These are phyloP conservation scores for Pluvialis apricaria DNA, from an alignment of 2,113 vertebrate species.

Conservation along the genomic window DNA sequence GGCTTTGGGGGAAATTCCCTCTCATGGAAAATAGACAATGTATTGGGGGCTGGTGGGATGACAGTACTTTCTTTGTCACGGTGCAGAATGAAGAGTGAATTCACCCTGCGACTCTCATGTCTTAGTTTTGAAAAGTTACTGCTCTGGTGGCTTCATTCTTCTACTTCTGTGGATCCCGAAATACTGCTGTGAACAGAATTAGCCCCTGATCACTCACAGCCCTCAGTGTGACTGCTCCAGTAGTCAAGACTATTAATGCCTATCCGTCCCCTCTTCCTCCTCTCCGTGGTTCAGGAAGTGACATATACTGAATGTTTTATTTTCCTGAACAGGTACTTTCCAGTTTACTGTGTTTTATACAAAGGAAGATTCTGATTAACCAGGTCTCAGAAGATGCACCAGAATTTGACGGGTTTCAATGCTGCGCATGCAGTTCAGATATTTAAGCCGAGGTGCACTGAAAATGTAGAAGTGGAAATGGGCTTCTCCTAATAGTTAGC, in stretches of 20 bases:
- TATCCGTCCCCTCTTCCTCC: neutral
- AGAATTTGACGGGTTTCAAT: neutral
- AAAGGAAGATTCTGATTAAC: neutral
- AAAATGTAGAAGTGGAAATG: neutral
- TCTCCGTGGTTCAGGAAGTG: neutral
- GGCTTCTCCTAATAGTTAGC: neutral
- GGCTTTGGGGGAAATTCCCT: neutral
- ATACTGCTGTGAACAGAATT: neutral
- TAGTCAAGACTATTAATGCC: neutral
- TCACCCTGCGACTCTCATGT: neutral
- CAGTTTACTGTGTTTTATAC: neutral
- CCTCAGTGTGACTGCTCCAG: neutral
- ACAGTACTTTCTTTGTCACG: neutral
- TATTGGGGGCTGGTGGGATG: neutral
- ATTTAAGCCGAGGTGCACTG: neutral
- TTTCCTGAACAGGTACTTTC: neutral
- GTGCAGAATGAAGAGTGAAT: neutral
- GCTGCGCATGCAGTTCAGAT: neutral
- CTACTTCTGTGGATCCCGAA: neutral
- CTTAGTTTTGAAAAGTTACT: neutral
- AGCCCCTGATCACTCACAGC: neutral
- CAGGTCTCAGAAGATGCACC: neutral
- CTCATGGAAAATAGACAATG: neutral
- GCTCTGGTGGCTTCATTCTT: neutral
- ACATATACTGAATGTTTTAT: neutral